Percentiles rank a stretch among this genome's conserved stretches.
Evolutionary conservation across 2,113 vertebrate species (phyloP).

Genomic region (Seriola quinqueradiata): DNA sequence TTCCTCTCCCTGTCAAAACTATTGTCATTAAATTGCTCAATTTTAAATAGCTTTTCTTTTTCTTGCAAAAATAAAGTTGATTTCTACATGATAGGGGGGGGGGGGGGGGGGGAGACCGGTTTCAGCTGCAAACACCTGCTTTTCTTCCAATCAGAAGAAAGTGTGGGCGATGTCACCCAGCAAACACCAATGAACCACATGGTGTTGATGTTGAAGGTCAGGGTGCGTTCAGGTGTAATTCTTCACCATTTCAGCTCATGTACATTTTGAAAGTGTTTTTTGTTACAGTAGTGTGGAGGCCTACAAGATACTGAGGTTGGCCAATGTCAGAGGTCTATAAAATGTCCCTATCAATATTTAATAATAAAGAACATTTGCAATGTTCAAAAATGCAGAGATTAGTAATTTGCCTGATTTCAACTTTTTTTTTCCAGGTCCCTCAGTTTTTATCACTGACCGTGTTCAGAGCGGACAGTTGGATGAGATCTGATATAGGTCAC

Average conservation of each 20-base stretch:
- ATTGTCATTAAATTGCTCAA: constrained; percentile 56
- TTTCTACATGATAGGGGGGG: constrained; percentile 62
- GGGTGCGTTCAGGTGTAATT: constrained; percentile 45
- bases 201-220: constrained; percentile 20
- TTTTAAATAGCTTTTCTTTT: constrained; percentile 86
- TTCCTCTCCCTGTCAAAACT: constrained; percentile 54
- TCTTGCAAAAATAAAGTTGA: constrained; percentile 91
- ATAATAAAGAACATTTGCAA: too few species aligned
- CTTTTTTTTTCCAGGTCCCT: not conserved
- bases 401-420: not conserved
- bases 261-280: not conserved
- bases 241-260: not conserved
- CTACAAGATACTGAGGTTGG: not conserved
- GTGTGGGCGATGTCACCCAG: constrained; percentile 39
- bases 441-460: not conserved
- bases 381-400: not conserved
- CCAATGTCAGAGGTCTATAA: not conserved
- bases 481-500: not conserved
- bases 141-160: constrained; percentile 31
- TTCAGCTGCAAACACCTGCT: constrained; percentile 42
- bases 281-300: not conserved
- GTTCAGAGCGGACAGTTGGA: not conserved
- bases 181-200: not conserved
- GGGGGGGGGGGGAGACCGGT: constrained; percentile 49
- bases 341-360: not conserved